Base-by-base conservation (phyloP, 2,797 vertebrate genomes). In the Eulemur rubriventer region DNA sequence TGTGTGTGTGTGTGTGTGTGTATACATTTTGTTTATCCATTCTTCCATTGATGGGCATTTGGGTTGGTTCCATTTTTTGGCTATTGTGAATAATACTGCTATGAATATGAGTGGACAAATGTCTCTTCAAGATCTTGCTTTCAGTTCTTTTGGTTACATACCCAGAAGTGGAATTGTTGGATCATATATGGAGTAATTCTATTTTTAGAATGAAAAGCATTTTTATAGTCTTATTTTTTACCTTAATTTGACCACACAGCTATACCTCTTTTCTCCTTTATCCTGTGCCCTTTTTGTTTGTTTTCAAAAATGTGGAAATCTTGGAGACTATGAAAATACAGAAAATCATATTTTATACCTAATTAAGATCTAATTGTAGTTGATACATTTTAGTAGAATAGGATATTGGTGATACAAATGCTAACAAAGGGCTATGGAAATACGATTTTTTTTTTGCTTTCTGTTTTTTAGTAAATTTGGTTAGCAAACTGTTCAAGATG, bases 331-430 rank as follows among this genome's bases (percentile, higher is more conserved):
- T 26, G 30, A 18, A 88, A 28, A 57, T 65, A 41, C 2, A 69
- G 84, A 79, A 95, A 93, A 96, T 22, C 1, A 17, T 33, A 50
- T 46, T 96, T 90, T 41, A 81, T 95, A 88, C 59, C 4, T 70
- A 87, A 81, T 88, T 55, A 73, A 78, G 33, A 73, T 86, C 30
- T 81, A 61, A 50, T 65, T 70, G 14, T 92, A 24, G 17, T 52
- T 95, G 83, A 46, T 46, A 65, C 4, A n/a, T 85, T 96, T 92
- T 96, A 94, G 6, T 83, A 75, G 82, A 94, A 73, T 82, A 43
- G 11, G 7, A 1, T 93, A 8, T 72, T 91, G 30, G 28, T 90
- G 43, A 57, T 89, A 16, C 67, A 33, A 84, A 78, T 78, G 70
- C 3, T 87, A 67, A 96, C 6, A 70, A 48, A 91, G 6, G 35